These are phyloP conservation scores for Phaethornis superciliosus DNA, from an alignment of 2,113 vertebrate genomes.

Conservation along the genomic window DNA sequence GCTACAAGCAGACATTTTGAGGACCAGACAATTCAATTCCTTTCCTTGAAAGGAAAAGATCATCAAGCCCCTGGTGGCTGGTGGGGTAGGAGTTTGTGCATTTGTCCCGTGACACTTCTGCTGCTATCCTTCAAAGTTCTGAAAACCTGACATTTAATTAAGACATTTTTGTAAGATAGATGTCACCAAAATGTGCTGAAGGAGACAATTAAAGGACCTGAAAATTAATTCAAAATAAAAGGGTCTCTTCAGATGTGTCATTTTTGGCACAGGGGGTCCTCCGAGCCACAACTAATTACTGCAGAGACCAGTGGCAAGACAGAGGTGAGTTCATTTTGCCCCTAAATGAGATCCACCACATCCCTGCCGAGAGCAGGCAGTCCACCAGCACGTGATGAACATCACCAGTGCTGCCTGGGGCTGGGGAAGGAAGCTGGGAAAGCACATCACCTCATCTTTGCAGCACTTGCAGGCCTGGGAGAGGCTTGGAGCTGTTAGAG, in stretches of 20 bases:
- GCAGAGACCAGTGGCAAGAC: background rate
- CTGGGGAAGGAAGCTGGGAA: background rate
- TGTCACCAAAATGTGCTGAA: background rate
- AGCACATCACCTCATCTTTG: accelerated
- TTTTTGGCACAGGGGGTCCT: background rate
- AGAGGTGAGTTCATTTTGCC: background rate
- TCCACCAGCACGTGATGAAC: accelerated
- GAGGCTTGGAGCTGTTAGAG: background rate
- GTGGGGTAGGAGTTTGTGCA: background rate
- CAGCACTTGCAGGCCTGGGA: accelerated
- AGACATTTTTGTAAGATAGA: background rate
- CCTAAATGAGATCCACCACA: background rate
- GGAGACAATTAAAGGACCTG: constrained; percentile 18
- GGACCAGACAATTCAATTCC: background rate
- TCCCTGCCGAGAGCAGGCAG: background rate
- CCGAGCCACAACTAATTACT: background rate
- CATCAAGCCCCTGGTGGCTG: background rate
- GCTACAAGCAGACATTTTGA: background rate
- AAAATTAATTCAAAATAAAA: constrained; percentile 33
- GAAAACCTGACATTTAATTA: background rate
- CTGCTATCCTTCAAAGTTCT: background rate
- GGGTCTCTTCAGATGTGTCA: background rate
- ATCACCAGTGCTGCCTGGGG: background rate
- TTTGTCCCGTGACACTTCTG: background rate
- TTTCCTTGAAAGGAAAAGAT: background rate